Percentiles rank a stretch among this genome's conserved stretches.
Conservation (phyloP, 2,888 invertebrate species). For the Arge pagana region DNA sequence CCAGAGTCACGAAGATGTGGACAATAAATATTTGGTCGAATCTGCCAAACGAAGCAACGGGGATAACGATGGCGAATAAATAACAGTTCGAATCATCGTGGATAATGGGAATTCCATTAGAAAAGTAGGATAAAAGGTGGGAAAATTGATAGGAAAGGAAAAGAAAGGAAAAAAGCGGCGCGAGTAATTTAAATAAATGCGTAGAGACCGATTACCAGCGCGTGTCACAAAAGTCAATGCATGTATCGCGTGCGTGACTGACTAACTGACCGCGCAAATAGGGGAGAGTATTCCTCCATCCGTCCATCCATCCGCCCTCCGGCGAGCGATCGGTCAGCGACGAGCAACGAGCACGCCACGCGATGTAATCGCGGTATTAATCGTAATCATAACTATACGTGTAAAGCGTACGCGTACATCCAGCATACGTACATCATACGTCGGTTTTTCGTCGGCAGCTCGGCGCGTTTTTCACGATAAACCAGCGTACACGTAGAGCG, state of each 20-base stretch:
- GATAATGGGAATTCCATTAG: too few relatives aligned
- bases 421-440: neutral
- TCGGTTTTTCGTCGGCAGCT: too few relatives aligned
- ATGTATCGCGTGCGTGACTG: conserved; percentile 51
- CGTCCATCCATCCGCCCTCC: conserved; percentile 24
- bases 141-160: too few relatives aligned
- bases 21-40: too few relatives aligned
- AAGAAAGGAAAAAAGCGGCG: too few relatives aligned
- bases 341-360: conserved; percentile 42
- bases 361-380: conserved; percentile 7
- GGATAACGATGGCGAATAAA: too few relatives aligned
- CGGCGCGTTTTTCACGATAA: too few relatives aligned
- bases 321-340: conserved; percentile 33
- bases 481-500: too few relatives aligned
- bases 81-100: too few relatives aligned
- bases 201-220: conserved; percentile 32
- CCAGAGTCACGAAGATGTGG: too few relatives aligned
- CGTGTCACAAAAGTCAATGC: conserved; percentile 47
- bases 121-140: too few relatives aligned
- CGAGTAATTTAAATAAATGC: conserved; percentile 46
- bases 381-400: conserved; percentile 11
- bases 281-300: conserved; percentile 23
- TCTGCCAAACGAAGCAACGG: too few relatives aligned
- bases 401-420: neutral
- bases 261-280: conserved; percentile 47